Conservation (phyloP, 2,113 vertebrate species). For the Cyphomyrus discorhynchus region DNA sequence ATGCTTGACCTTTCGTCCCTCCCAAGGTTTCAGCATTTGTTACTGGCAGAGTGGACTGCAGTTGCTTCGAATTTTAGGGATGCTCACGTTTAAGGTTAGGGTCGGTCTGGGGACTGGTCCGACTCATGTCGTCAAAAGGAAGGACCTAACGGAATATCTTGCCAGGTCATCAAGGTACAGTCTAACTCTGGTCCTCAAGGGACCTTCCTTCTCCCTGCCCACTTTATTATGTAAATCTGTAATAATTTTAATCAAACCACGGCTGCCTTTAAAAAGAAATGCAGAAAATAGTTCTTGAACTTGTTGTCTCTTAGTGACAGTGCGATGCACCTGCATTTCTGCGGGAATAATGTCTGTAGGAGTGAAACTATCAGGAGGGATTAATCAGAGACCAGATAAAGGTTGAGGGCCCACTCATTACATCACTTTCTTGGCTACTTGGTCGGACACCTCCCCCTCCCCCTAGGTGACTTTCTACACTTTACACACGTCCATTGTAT, state of each 20-base stretch:
- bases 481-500: background rate
- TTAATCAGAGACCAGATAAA: slow-evolving; percentile 1
- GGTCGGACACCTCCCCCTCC: background rate
- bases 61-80: background rate
- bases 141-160: background rate
- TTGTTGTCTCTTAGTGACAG: background rate
- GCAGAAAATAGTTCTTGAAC: background rate
- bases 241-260: background rate
- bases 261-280: background rate
- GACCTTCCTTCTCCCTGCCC: background rate
- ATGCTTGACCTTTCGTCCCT: background rate
- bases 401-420: background rate
- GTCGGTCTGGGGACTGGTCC: background rate
- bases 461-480: background rate
- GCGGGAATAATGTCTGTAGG: background rate
- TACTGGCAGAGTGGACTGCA: background rate
- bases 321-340: background rate
- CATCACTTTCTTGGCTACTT: background rate
- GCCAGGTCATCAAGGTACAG: background rate
- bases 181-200: background rate
- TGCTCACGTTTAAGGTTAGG: slow-evolving; percentile 2
- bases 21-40: background rate
- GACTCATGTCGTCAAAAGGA: background rate
- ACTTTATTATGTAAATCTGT: background rate
- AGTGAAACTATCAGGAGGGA: background rate